phyloP scores from a whole-genome alignment of 2,113 vertebrate species.

The Sitta europaea region DNA sequence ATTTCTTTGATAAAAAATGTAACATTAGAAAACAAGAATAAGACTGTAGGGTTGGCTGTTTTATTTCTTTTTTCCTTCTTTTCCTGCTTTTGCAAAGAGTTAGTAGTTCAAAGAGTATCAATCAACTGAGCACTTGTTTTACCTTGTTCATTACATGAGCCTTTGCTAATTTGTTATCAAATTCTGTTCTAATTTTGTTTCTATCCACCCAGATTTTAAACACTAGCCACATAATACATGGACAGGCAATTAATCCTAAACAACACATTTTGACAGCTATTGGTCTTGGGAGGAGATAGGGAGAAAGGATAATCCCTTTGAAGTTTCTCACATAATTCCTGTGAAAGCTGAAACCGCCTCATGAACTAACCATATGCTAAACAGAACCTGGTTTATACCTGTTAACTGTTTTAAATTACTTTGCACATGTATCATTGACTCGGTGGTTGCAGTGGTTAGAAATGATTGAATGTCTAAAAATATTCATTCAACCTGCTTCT shows the following conservation, averaged over 20 bases:
- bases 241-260: not conserved
- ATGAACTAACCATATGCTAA: not conserved
- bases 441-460: not conserved
- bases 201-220: not conserved
- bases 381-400: conserved; percentile 8
- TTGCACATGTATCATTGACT: not conserved
- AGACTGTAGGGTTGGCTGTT: not conserved
- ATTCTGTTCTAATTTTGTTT: not conserved
- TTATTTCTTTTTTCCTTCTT: not conserved
- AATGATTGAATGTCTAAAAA: not conserved
- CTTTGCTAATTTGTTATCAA: not conserved
- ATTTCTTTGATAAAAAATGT: not conserved
- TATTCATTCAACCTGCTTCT: not conserved
- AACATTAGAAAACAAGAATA: not conserved
- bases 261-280: not conserved
- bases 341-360: not conserved
- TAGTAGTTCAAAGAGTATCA: not conserved
- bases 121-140: not conserved
- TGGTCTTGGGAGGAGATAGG: not conserved
- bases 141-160: not conserved
- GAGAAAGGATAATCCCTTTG: not conserved
- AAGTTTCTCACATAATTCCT: not conserved
- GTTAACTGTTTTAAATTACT: conserved; percentile 45
- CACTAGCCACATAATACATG: not conserved
- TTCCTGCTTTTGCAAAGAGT: not conserved